Evolutionary conservation across 2,113 vertebrate species (phyloP).

Genomic region (Lophura nycthemera): DNA sequence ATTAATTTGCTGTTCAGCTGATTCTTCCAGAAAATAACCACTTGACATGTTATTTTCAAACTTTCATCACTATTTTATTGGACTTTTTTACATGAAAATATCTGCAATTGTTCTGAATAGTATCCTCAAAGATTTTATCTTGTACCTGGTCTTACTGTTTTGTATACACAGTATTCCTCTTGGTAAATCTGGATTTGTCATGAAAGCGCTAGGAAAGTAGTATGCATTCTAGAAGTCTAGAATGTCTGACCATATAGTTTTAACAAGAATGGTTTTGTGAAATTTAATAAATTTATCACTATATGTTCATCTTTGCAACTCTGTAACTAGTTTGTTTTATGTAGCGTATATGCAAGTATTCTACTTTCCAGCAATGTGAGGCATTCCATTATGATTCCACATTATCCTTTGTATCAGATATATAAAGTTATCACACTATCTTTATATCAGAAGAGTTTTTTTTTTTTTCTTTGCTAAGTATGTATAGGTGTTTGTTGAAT

Average conservation of each 20-base stretch:
- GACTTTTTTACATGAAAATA: not conserved
- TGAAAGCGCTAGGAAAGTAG: not conserved
- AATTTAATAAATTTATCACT: not conserved
- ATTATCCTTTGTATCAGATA: not conserved
- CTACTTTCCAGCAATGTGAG: rapidly evolving
- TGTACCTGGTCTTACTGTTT: not conserved
- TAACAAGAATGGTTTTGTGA: not conserved
- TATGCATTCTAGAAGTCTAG: not conserved
- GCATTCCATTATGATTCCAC: not conserved
- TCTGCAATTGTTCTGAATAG: not conserved
- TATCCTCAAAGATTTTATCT: not conserved
- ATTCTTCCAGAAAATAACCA: not conserved
- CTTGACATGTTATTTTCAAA: not conserved
- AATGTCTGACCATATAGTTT: not conserved
- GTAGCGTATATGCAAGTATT: not conserved
- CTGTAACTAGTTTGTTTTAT: not conserved
- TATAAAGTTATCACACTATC: not conserved
- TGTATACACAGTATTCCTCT: not conserved
- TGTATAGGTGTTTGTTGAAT: not conserved
- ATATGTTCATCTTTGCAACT: not conserved
- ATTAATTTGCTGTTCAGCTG: not conserved
- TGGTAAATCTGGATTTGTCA: not conserved
- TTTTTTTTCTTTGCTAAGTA: not conserved
- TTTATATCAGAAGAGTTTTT: not conserved
- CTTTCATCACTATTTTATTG: not conserved